These are phyloP conservation scores for Syngnathus floridae DNA, from an alignment of 2,113 vertebrate genomes.

Conservation along the genomic window DNA sequence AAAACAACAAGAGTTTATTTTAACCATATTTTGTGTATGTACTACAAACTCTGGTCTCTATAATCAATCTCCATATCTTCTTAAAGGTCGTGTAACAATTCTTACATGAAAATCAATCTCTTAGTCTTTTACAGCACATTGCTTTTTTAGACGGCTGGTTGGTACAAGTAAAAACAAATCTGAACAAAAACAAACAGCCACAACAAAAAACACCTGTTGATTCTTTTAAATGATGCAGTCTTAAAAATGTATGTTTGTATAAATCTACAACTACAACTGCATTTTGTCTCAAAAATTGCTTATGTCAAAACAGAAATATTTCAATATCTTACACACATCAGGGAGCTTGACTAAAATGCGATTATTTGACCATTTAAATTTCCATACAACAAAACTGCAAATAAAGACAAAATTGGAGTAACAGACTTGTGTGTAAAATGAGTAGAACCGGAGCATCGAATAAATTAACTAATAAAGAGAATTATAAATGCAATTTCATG, in stretches of 20 bases:
- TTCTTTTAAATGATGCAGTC: constrained; percentile 56
- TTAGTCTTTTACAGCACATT: constrained; percentile 77
- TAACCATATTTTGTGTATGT: constrained; percentile 92
- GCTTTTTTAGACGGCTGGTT: constrained; percentile 79
- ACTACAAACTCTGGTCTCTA: constrained; percentile 97
- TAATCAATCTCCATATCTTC: constrained; percentile 73
- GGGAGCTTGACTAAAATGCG: constrained; percentile 77
- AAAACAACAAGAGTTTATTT: constrained; percentile 97
- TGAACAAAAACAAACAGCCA: constrained; percentile 51
- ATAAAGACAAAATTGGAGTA: constrained; percentile 45
- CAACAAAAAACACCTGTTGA: not conserved
- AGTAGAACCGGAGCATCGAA: constrained; percentile 27
- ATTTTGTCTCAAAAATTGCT: constrained; percentile 77
- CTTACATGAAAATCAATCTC: constrained; percentile 84
- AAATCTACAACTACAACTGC: constrained; percentile 87
- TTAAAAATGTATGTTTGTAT: constrained; percentile 73
- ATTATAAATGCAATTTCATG: constrained; percentile 22
- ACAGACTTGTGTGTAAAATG: constrained; percentile 34
- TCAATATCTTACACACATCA: constrained; percentile 69
- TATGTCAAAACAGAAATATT: constrained; percentile 55
- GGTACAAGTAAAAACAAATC: constrained; percentile 86
- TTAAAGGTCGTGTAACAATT: constrained; percentile 90
- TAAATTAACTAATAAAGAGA: not conserved
- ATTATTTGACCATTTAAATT: constrained; percentile 83
- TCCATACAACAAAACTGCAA: constrained; percentile 63